Base-by-base conservation (phyloP, 2,797 vertebrate genomes). In the Microcaecilia unicolor region DNA sequence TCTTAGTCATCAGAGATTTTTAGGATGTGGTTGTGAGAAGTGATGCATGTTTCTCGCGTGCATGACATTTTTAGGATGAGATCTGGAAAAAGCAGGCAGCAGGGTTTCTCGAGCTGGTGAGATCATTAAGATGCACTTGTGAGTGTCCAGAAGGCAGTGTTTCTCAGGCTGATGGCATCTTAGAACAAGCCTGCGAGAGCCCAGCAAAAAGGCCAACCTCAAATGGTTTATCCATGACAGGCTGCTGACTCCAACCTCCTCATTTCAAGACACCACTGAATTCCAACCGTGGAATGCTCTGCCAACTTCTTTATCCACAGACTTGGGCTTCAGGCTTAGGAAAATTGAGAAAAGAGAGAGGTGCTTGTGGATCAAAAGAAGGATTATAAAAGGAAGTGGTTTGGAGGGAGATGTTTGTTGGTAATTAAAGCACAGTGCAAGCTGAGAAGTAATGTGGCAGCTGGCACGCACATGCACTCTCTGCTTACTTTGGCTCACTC, bases 401-500 rank as follows among this genome's bases (percentile, higher is more conserved):
- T 68, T 41, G 25, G 39, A 58, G 53, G 34, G 29, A 8, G 33
- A 7, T 48, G 37, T 61, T 55, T 61, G 36, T 31, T 1, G 1
- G 46, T 15, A 55, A 48, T 37, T 36, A 44, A 48, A 52, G 37
- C 37, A 7, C 34, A 48, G 53, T 30, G 51, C 50, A 41, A 0
- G 18, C 47, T n/a, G 50, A 19, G 39, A 58, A 67, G 48, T 38
- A 2, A 31, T 52, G 67, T 64, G 66, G 68, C 58, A 58, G 58
- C 64, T 57, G 66, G 67, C 67, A 70, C 56, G 45, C 5, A 3
- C 32, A 35, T 1, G 22, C 19, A 50, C 10, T 15, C 29, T 28
- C 50, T 75, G 74, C 67, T 77, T 70, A 55, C 60, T 61, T 74
- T 78, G 74, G 72, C 74, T 51, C 58, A 37, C 53, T 68, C 32